Evolutionary conservation across 1,140 invertebrate genomes (phyloP).

Genomic region (Bombyx mandarina): DNA sequence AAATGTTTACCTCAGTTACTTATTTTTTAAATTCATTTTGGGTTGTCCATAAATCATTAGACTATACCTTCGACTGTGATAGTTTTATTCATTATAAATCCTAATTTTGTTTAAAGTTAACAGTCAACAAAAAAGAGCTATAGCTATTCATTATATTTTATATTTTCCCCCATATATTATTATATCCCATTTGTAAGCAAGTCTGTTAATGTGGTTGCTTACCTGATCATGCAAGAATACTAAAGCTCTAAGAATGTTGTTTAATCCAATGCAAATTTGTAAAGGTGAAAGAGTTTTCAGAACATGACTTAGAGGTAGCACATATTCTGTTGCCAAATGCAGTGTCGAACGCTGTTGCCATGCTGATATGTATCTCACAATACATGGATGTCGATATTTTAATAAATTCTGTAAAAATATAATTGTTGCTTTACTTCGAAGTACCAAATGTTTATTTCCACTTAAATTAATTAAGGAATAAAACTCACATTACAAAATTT

Average conservation of each 20-base stretch:
- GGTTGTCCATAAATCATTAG: neutral
- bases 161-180: too few relatives aligned
- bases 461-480: neutral
- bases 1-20: too few relatives aligned
- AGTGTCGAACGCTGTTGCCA: conserved; percentile 82
- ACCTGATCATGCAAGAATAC: conserved; percentile 84
- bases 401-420: conserved; percentile 80
- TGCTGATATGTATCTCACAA: conserved; percentile 83
- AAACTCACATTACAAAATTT: conserved; percentile 78
- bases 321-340: conserved; percentile 83
- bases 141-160: too few relatives aligned
- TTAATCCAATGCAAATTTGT: conserved; percentile 84
- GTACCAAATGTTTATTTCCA: neutral
- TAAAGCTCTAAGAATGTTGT: conserved; percentile 82
- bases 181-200: too few relatives aligned
- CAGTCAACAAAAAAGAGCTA: too few relatives aligned
- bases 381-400: conserved; percentile 85
- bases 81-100: neutral
- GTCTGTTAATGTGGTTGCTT: conserved; percentile 6
- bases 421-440: neutral
- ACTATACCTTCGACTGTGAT: neutral
- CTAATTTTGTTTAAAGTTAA: neutral
- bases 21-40: too few relatives aligned
- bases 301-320: conserved; percentile 78
- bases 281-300: conserved; percentile 76